A percentile compares a stretch with the other conserved stretches of the same genome.
Evolutionary conservation across 2,113 vertebrate species (phyloP).

Genomic region (Scartelaos histophorus): DNA sequence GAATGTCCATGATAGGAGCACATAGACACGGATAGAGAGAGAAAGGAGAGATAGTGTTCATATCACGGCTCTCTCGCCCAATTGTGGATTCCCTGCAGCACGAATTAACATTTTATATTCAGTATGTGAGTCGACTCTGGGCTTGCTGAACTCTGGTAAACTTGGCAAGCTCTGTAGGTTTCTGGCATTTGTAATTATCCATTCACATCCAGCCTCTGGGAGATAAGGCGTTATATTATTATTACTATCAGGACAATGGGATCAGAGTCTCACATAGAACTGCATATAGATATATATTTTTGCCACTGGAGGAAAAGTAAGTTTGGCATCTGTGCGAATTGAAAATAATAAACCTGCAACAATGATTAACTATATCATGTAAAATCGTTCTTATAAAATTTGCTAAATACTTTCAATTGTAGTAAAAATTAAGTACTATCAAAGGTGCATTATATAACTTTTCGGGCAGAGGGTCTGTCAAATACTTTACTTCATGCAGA

Average conservation of each 20-base stretch:
- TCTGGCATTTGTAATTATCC: conserved; percentile 69
- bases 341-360: no score
- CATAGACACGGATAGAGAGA: conserved; percentile 22
- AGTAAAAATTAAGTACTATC: no score
- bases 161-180: conserved; percentile 68
- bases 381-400: no score
- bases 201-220: conserved; percentile 49
- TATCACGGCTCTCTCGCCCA: conserved; percentile 61
- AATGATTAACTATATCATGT: no score
- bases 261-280: conserved; percentile 16
- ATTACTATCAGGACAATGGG: conserved; percentile 32
- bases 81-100: conserved; percentile 66
- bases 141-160: conserved; percentile 72
- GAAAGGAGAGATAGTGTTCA: conserved; percentile 33
- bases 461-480: no score
- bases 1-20: conserved; percentile 31
- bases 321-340: no score
- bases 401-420: no score
- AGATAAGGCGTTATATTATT: conserved; percentile 39
- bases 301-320: neutral
- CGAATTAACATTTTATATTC: conserved; percentile 79
- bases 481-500: neutral
- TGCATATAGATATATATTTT: neutral
- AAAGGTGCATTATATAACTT: no score
- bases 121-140: conserved; percentile 66